Conservation (phyloP, 2,113 vertebrate species). For the Oceanites oceanicus region DNA sequence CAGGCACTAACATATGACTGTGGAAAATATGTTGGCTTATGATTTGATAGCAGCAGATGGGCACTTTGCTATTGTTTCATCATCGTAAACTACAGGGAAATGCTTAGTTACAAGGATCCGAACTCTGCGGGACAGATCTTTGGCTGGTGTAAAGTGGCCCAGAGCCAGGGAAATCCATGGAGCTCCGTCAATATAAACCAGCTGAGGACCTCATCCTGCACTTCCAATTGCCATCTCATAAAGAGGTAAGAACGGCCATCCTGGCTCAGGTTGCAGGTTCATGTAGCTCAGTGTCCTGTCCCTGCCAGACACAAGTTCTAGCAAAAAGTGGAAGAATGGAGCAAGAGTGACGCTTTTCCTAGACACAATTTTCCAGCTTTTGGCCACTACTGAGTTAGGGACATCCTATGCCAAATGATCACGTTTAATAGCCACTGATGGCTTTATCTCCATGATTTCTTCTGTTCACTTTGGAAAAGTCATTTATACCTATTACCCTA, state of each 20-base stretch:
- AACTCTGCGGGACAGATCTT: background rate
- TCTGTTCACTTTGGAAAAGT: background rate
- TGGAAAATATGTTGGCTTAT: constrained; percentile 16
- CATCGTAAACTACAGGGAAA: background rate
- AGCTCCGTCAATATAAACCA: background rate
- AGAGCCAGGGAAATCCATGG: background rate
- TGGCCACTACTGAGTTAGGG: background rate
- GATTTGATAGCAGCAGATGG: constrained; percentile 45
- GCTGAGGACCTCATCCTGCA: background rate
- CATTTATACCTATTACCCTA: background rate
- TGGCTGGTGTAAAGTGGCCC: background rate
- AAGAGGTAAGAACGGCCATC: background rate
- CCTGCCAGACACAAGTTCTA: background rate
- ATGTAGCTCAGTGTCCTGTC: background rate
- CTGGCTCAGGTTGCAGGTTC: background rate
- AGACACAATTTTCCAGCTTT: background rate
- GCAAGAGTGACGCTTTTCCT: background rate
- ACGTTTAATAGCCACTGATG: background rate
- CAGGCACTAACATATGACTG: background rate
- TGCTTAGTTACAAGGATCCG: background rate
- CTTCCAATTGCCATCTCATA: background rate
- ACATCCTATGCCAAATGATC: background rate
- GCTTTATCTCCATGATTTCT: background rate
- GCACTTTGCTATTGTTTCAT: constrained; percentile 35
- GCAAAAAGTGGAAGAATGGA: background rate